A percentile compares a stretch with the other conserved stretches of the same genome.
phyloP scores from a whole-genome alignment of 1,140 invertebrate species.

The Armadillidium nasatum region DNA sequence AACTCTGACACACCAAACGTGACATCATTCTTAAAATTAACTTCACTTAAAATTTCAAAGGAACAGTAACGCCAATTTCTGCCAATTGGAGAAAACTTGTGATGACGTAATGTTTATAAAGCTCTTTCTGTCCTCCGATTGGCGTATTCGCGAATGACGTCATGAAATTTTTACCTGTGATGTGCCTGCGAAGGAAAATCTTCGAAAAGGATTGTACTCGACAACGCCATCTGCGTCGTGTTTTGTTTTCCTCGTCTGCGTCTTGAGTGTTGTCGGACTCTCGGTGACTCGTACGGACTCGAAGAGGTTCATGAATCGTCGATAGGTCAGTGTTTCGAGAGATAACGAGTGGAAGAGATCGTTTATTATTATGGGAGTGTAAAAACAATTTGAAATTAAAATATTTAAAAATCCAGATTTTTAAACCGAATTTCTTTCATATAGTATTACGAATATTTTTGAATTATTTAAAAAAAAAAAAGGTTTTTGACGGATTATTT shows the following conservation, averaged over 20 bases:
- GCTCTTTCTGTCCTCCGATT: not conserved
- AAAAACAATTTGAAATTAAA: not conserved
- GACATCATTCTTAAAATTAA: conserved; percentile 1
- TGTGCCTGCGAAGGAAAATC: not conserved
- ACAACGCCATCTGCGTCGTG: not conserved
- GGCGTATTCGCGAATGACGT: not conserved
- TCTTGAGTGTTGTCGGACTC: not conserved
- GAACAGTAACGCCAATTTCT: not conserved
- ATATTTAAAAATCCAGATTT: too few relatives aligned
- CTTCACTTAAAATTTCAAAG: not conserved
- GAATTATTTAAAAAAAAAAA: too few relatives aligned
- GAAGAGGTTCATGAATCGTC: not conserved
- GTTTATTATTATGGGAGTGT: not conserved
- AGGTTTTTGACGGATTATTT: too few relatives aligned
- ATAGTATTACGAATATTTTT: too few relatives aligned
- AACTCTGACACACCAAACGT: too few relatives aligned
- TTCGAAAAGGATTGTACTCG: not conserved
- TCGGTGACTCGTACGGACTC: not conserved
- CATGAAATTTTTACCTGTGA: not conserved
- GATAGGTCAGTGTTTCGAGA: not conserved
- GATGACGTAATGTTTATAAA: not conserved
- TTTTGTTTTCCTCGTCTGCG: not conserved
- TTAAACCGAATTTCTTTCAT: too few relatives aligned
- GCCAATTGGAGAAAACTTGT: not conserved
- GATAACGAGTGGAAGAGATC: not conserved